A percentile compares a stretch with the other conserved stretches of the same genome.
phyloP scores from a whole-genome alignment of 2,113 vertebrate species.

The Oncorhynchus keta region DNA sequence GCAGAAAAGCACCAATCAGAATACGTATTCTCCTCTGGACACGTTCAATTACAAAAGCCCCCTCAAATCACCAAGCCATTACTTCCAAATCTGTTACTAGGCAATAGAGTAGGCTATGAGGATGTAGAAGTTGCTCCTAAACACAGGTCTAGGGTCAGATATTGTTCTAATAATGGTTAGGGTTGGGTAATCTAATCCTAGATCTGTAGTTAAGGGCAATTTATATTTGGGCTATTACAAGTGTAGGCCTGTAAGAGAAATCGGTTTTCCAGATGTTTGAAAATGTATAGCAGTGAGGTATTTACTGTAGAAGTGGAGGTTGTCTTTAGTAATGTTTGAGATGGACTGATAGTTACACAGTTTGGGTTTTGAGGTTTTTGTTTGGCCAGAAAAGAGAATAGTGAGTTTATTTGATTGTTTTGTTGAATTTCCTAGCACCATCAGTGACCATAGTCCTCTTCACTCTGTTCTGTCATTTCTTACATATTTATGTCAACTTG shows the following conservation, averaged over 20 bases:
- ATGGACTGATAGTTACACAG: not conserved
- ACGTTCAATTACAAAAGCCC: slow-evolving; percentile 77
- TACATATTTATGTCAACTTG: slow-evolving; percentile 16
- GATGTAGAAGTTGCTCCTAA: not conserved
- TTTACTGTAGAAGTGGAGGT: not conserved
- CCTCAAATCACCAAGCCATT: slow-evolving; percentile 77
- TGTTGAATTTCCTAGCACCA: slow-evolving; percentile 21
- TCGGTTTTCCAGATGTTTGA: not conserved
- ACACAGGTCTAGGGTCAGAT: not conserved
- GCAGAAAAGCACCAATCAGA: slow-evolving; percentile 73
- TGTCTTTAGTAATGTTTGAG: not conserved
- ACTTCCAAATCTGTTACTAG: slow-evolving; percentile 82
- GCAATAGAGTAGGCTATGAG: too few relatives aligned
- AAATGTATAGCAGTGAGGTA: not conserved
- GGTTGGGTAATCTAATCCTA: not conserved
- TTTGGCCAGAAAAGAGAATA: not conserved
- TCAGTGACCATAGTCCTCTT: slow-evolving; percentile 1
- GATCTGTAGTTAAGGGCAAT: not conserved
- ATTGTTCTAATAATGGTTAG: not conserved
- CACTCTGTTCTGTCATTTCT: not conserved
- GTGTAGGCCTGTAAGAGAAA: not conserved
- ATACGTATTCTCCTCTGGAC: slow-evolving; percentile 54
- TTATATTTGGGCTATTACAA: too few relatives aligned
- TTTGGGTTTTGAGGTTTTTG: not conserved
- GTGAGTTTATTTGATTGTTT: not conserved